Base-by-base conservation (phyloP, 2,113 vertebrate genomes). In the Gobiocypris rarus region DNA sequence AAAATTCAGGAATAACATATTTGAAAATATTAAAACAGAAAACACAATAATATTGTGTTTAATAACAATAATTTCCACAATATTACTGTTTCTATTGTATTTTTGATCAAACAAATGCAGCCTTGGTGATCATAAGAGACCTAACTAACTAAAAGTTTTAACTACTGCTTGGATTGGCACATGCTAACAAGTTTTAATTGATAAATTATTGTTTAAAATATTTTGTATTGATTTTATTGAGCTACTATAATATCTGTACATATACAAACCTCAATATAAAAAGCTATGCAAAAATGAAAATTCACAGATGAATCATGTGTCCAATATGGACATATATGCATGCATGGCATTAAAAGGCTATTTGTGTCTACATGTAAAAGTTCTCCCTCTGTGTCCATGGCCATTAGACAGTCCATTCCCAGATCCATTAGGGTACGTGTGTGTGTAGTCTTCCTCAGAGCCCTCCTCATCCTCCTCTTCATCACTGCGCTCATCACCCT, bases 361-460 rank as follows among this genome's bases (percentile, higher is more conserved):
- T 73, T 67, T 74, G 17, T 14, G n/a, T 84, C 24, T 8, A 17
- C 34, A 22, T 69, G 13, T 48, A 24, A 4, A 38, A 24, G 24
- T 63, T 34, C 45, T 50, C 19, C n/a, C 5, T 77, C 9, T 67
- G 17, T 70, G 5, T 86, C 65, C 84, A 56, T 71, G 17, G 41
- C 83, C 79, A 24, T 87, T 85, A 31, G 86, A 77, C 3, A 87
- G 15, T 82, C 86, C 83, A 5, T 73, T 82, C 31, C 61, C 41
- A 63, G 94, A 3, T 65, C 83, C 87, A 0, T 90, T 59, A 9
- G 95, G 86, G 9, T 96, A 94, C 0, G 94, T 91, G 3, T 93
- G 93, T 3, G 96, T 83, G 26, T 86, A 9, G 14, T 85, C 75
- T 73, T 82, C 77, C 75, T 71, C 81, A n/a, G 10, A 77, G 52